A percentile compares a stretch with the other conserved stretches of the same genome.
phyloP scores from a whole-genome alignment of 1,140 invertebrate genomes.

The Steinernema khuongi region DNA sequence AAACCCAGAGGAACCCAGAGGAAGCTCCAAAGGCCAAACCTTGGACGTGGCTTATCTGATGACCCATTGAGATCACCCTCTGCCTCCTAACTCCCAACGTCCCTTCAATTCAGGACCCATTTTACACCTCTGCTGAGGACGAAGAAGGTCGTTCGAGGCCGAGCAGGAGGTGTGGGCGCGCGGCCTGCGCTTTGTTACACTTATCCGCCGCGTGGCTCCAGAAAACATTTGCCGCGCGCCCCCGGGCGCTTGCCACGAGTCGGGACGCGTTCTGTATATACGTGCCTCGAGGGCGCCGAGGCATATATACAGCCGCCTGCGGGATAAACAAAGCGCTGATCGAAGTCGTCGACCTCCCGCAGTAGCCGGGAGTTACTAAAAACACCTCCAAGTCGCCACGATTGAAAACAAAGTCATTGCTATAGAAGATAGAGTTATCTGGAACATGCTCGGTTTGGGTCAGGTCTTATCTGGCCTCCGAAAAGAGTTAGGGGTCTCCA shows the following conservation, averaged over 20 bases:
- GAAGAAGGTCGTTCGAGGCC: not conserved
- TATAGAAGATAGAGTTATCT: not conserved
- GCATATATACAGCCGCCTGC: slow-evolving; percentile 9
- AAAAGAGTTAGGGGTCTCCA: too few relatives aligned
- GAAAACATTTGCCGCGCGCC: slow-evolving; percentile 14
- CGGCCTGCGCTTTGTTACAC: slow-evolving; percentile 10
- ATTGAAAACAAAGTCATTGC: slow-evolving; percentile 31
- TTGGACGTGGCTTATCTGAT: too few relatives aligned
- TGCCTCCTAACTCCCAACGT: too few relatives aligned
- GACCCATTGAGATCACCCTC: too few relatives aligned
- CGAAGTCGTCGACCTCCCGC: not conserved
- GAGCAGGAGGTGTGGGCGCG: not conserved
- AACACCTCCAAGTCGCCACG: slow-evolving; percentile 31
- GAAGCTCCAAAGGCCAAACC: too few relatives aligned
- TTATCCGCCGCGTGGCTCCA: not conserved
- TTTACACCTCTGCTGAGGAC: not conserved
- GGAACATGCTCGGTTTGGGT: too few relatives aligned
- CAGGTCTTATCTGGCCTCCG: too few relatives aligned
- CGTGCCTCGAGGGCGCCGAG: not conserved
- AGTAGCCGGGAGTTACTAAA: not conserved
- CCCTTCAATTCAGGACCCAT: too few relatives aligned
- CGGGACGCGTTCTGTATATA: too few relatives aligned
- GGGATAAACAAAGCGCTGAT: slow-evolving; percentile 23
- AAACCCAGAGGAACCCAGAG: too few relatives aligned
- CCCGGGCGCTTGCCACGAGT: too few relatives aligned